These are phyloP conservation scores for Subacronicta megacephala DNA, from an alignment of 2,888 invertebrate species.

Conservation along the genomic window DNA sequence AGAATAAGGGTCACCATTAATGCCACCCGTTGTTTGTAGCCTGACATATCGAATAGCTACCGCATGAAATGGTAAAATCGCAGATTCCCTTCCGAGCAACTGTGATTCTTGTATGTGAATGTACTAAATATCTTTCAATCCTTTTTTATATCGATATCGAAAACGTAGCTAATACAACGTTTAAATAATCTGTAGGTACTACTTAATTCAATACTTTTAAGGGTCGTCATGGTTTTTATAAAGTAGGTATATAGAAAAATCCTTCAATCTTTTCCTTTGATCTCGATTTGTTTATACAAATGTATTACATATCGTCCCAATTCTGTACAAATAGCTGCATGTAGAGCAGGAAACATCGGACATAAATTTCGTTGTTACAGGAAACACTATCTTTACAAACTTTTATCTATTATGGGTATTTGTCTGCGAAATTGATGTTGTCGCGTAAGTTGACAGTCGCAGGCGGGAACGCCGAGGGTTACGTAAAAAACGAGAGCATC, in stretches of 20 bases:
- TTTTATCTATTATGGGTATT: conserved; percentile 58
- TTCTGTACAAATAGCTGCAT: conserved; percentile 33
- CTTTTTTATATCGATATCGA: conserved; percentile 33
- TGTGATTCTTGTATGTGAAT: conserved; percentile 45
- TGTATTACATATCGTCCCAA: conserved; percentile 28
- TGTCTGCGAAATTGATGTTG: conserved; percentile 56
- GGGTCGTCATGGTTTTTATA: background rate
- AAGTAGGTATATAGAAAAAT: conserved; percentile 17
- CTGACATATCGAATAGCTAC: conserved; percentile 66
- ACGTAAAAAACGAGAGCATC: conserved; percentile 61
- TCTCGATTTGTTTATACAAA: conserved; percentile 33
- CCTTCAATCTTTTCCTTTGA: conserved; percentile 33
- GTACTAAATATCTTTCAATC: conserved; percentile 43
- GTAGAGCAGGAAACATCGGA: conserved; percentile 50
- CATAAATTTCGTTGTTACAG: conserved; percentile 56
- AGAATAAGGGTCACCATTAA: conserved; percentile 65
- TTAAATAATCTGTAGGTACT: conserved; percentile 4
- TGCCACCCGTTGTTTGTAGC: conserved; percentile 64
- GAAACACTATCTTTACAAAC: conserved; percentile 56
- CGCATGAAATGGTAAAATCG: conserved; percentile 70
- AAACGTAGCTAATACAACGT: conserved; percentile 6
- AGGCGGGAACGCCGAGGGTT: conserved; percentile 30
- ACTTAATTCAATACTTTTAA: background rate
- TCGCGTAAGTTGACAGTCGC: conserved; percentile 47
- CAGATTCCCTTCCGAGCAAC: conserved; percentile 50